phyloP scores from a whole-genome alignment of 2,797 vertebrate genomes.

The Austrolebias charrua region DNA sequence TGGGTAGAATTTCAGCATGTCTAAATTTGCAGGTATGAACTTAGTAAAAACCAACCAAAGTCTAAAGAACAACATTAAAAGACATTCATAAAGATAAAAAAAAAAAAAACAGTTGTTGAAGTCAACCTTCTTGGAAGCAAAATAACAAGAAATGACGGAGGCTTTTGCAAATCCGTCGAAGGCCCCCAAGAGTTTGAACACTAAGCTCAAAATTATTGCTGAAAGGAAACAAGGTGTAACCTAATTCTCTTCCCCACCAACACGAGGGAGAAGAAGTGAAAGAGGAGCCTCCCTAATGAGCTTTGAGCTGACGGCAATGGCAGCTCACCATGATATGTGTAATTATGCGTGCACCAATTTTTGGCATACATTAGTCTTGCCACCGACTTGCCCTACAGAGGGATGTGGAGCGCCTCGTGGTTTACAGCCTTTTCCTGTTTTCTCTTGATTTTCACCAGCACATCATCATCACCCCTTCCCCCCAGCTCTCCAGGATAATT shows the following conservation, averaged over 20 bases:
- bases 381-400: constrained; percentile 42
- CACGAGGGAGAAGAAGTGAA: constrained; percentile 39
- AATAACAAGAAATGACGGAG: background rate
- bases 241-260: background rate
- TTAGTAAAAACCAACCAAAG: background rate
- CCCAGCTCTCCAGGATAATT: constrained; percentile 51
- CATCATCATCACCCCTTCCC: constrained; percentile 24
- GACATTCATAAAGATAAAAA: background rate
- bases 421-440: constrained; percentile 41
- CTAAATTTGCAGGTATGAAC: too few species aligned
- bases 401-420: constrained; percentile 15
- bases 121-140: background rate
- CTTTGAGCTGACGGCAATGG: constrained; percentile 45
- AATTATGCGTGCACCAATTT: constrained; percentile 48
- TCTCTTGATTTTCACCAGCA: constrained; percentile 19
- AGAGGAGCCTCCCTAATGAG: constrained; percentile 56
- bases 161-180: constrained; percentile 1
- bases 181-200: constrained; percentile 12
- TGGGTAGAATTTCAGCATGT: too few species aligned
- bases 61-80: background rate
- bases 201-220: constrained; percentile 18
- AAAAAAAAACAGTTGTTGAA: background rate
- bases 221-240: constrained; percentile 25
- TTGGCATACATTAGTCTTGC: constrained; percentile 43
- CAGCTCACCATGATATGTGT: constrained; percentile 47